Percentiles rank a stretch among this genome's conserved stretches.
Conservation (phyloP, 2,113 vertebrate species). For the Nibea albiflora region DNA sequence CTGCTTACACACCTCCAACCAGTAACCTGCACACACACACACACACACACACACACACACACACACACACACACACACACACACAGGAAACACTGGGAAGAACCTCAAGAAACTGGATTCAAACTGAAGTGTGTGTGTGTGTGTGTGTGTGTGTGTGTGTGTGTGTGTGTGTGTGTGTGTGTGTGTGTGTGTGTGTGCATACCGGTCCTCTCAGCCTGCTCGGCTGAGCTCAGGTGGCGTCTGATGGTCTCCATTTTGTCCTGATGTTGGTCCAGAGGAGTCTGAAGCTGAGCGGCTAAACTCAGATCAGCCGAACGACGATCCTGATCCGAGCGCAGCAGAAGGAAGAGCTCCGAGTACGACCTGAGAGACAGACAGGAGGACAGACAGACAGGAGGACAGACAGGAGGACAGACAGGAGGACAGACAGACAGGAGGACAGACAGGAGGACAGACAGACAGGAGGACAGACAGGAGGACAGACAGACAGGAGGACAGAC, state of each 20-base stretch:
- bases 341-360: slow-evolving; percentile 52
- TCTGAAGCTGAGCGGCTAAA: neutral
- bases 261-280: slow-evolving; percentile 35
- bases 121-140: neutral
- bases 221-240: slow-evolving; percentile 55
- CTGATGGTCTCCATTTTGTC: slow-evolving; percentile 59
- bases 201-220: slow-evolving; percentile 61
- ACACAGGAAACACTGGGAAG: too few species aligned
- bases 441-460: neutral
- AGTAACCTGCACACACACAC: slow-evolving; percentile 38
- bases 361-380: slow-evolving; percentile 47
- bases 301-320: neutral
- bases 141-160: neutral
- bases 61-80: slow-evolving; percentile 12
- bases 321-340: slow-evolving; percentile 37
- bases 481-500: neutral
- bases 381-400: too few species aligned
- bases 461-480: too few species aligned
- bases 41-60: slow-evolving; percentile 9
- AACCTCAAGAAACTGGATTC: too few species aligned
- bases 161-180: neutral
- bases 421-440: too few species aligned
- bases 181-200: neutral
- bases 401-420: neutral
- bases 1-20: slow-evolving; percentile 43